A percentile compares a stretch with the other conserved stretches of the same genome.
Conservation (phyloP, 2,888 invertebrate genomes). For the Parnassius mnemosyne region DNA sequence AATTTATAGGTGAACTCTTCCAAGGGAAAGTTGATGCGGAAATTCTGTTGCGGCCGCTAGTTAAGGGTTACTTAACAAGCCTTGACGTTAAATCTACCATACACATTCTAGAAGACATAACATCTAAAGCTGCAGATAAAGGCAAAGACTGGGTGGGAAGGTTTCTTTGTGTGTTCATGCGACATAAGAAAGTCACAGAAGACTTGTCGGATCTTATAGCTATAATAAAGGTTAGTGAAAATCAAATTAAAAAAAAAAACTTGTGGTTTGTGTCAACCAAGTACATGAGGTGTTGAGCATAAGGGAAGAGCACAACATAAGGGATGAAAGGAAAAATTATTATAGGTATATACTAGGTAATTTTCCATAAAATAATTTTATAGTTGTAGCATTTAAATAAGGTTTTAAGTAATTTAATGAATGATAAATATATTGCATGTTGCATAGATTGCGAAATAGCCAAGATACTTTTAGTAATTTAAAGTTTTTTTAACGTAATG, state of each 20-base stretch:
- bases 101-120: constrained; percentile 70
- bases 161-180: constrained; percentile 74
- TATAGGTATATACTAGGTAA: no score
- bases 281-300: no score
- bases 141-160: constrained; percentile 80
- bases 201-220: constrained; percentile 61
- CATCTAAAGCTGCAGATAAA: constrained; percentile 57
- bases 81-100: constrained; percentile 69
- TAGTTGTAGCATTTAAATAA: no score
- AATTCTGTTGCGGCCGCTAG: constrained; percentile 67
- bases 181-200: constrained; percentile 59
- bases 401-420: no score
- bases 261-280: no score
- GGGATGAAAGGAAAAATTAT: no score
- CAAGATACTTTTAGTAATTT: no score
- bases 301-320: no score
- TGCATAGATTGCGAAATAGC: no score
- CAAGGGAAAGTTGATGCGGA: constrained; percentile 76
- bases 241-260: not conserved
- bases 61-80: constrained; percentile 69
- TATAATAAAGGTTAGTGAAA: constrained; percentile 60
- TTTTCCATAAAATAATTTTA: no score
- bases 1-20: constrained; percentile 62
- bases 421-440: no score
- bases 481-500: no score